Percentiles rank a stretch among this genome's conserved stretches.
These are phyloP conservation scores for Littorina saxatilis DNA, from an alignment of 1,140 invertebrate species.

Conservation along the genomic window DNA sequence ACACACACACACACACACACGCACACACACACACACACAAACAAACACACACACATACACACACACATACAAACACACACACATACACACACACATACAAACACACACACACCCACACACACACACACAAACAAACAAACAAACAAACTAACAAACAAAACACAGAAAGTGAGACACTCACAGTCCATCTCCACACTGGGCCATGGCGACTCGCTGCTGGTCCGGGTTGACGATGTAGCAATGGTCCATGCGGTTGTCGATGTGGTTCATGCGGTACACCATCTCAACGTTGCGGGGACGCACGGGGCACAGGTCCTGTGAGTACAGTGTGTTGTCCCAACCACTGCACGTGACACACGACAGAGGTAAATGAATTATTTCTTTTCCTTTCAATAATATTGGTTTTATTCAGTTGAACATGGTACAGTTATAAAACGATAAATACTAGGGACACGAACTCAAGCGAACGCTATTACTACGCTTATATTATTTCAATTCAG, in stretches of 20 bases:
- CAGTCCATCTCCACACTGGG: slow-evolving; percentile 28
- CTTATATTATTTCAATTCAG: too few relatives aligned
- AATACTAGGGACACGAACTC: too few relatives aligned
- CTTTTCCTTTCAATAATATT: too few relatives aligned
- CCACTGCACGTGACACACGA: slow-evolving; percentile 1
- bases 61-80: background rate
- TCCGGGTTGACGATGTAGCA: slow-evolving; percentile 36
- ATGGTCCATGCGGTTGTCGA: slow-evolving; percentile 31
- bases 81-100: background rate
- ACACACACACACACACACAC: background rate
- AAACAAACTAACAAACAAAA: too few relatives aligned
- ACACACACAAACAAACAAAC: background rate
- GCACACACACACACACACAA: background rate
- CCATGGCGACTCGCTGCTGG: slow-evolving; percentile 17
- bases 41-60: too few relatives aligned
- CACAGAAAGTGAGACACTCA: background rate
- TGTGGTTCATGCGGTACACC: slow-evolving; percentile 34
- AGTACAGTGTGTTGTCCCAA: slow-evolving; percentile 24
- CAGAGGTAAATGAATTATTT: too few relatives aligned
- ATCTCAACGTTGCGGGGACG: slow-evolving; percentile 11
- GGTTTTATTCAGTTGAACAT: too few relatives aligned
- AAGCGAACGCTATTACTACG: too few relatives aligned
- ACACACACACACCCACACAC: background rate
- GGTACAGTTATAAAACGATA: too few relatives aligned
- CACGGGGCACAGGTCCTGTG: slow-evolving; percentile 31